Conservation (phyloP, 2,888 invertebrate genomes). For the Colletes collaris region DNA sequence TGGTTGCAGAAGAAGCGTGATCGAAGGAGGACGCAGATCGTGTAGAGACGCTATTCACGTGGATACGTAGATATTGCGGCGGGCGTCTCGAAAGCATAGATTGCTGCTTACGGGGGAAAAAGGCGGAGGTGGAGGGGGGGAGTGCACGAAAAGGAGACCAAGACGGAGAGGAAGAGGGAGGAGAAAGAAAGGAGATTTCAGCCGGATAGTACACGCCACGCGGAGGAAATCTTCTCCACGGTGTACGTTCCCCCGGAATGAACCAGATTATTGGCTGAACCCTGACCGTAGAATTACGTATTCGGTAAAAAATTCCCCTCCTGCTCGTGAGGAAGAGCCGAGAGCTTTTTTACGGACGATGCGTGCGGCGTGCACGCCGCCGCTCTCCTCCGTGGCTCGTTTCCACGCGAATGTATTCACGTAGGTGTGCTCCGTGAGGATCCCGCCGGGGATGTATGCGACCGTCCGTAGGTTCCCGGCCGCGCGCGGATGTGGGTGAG, state of each 20-base stretch:
- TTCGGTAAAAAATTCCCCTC: slow-evolving; percentile 75
- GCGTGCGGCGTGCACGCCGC: slow-evolving; percentile 70
- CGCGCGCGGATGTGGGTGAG: slow-evolving; percentile 64
- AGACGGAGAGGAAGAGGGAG: slow-evolving; percentile 27
- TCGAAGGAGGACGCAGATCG: slow-evolving; percentile 33
- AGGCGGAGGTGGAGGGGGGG: slow-evolving; percentile 2
- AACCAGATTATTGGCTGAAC: slow-evolving; percentile 81
- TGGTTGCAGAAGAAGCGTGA: slow-evolving; percentile 24
- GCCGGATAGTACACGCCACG: slow-evolving; percentile 60
- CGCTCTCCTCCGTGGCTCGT: slow-evolving; percentile 24
- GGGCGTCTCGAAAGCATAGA: slow-evolving; percentile 54
- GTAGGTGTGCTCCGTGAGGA: slow-evolving; percentile 51
- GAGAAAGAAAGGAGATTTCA: slow-evolving; percentile 59
- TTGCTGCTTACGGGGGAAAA: slow-evolving; percentile 53
- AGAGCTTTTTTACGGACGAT: slow-evolving; percentile 66
- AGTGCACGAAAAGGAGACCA: slow-evolving; percentile 39
- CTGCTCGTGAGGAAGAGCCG: slow-evolving; percentile 63
- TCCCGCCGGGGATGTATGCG: slow-evolving; percentile 39
- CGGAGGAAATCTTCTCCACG: slow-evolving; percentile 49
- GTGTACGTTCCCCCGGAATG: slow-evolving; percentile 69
- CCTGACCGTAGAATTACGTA: slow-evolving; percentile 80
- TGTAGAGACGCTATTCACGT: slow-evolving; percentile 44
- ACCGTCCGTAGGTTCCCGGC: slow-evolving; percentile 33
- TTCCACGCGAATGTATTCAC: slow-evolving; percentile 32
- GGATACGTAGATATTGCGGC: slow-evolving; percentile 56